These are phyloP conservation scores for Petrocephalus schoutedeni DNA, from an alignment of 2,797 vertebrate species.

Conservation along the genomic window DNA sequence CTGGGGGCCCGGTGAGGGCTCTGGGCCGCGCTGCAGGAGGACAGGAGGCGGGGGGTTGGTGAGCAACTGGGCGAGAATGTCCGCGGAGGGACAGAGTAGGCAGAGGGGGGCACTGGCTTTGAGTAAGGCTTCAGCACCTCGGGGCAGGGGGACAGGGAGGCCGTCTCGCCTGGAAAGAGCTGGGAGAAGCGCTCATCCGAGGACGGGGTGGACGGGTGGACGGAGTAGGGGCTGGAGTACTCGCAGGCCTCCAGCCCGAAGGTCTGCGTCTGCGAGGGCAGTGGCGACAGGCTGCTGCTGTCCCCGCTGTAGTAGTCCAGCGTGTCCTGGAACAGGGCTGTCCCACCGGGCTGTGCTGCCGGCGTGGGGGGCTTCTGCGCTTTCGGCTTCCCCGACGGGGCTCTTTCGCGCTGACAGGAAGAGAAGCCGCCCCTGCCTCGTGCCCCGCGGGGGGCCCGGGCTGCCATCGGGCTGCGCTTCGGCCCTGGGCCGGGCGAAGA, in stretches of 20 bases:
- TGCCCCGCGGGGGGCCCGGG: constrained; percentile 75
- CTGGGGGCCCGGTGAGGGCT: constrained; percentile 69
- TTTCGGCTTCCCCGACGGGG: constrained; percentile 69
- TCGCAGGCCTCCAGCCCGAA: constrained; percentile 89
- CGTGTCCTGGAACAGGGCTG: constrained; percentile 80
- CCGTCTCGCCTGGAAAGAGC: constrained; percentile 81
- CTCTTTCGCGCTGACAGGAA: constrained; percentile 82
- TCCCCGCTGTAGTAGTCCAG: constrained; percentile 97
- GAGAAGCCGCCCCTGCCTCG: constrained; percentile 79
- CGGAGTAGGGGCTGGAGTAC: constrained; percentile 91
- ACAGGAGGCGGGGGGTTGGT: constrained; percentile 73
- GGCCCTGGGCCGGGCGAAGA: constrained; percentile 71
- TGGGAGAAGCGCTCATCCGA: constrained; percentile 90
- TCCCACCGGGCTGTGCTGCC: constrained; percentile 55
- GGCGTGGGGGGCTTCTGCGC: constrained; percentile 74
- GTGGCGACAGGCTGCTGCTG: constrained; percentile 92
- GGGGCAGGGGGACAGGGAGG: constrained; percentile 78
- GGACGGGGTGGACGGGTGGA: constrained; percentile 92
- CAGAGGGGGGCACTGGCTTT: constrained; percentile 65
- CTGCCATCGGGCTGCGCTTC: constrained; percentile 73
- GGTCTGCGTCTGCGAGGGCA: constrained; percentile 78
- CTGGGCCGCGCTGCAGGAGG: constrained; percentile 62
- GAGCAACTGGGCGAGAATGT: constrained; percentile 94
- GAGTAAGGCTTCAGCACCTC: constrained; percentile 72
- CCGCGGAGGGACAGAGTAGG: constrained; percentile 71